Percentiles rank a stretch among this genome's conserved stretches.
These are phyloP conservation scores for Nesidiocoris tenuis DNA, from an alignment of 2,888 invertebrate species.

Conservation along the genomic window DNA sequence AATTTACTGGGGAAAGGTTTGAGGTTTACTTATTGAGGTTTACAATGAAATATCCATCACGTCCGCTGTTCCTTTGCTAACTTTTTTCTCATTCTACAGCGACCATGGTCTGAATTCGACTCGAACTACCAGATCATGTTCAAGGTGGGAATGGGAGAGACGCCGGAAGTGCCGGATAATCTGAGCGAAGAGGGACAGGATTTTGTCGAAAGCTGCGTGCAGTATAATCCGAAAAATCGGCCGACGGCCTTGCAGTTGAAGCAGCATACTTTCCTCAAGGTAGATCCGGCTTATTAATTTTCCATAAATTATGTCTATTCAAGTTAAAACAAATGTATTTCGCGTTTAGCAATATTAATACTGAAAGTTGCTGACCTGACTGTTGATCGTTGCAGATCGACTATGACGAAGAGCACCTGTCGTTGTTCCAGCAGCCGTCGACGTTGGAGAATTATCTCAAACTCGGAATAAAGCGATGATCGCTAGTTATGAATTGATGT, in stretches of 20 bases:
- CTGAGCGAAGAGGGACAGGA: constrained; percentile 80
- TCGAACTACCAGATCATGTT: constrained; percentile 78
- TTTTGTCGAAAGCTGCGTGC: constrained; percentile 76
- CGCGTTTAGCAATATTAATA: too few relatives aligned
- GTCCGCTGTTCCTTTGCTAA: too few relatives aligned
- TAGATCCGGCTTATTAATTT: too few relatives aligned
- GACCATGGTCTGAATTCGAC: constrained; percentile 90
- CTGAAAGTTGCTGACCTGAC: too few relatives aligned
- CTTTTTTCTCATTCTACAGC: constrained; percentile 58
- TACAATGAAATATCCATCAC: too few relatives aligned
- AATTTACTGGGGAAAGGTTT: too few relatives aligned
- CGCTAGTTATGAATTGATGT: too few relatives aligned
- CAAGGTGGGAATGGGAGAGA: constrained; percentile 87
- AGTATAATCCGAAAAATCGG: constrained; percentile 75
- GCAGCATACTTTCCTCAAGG: constrained; percentile 70
- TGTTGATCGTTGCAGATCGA: constrained; percentile 50
- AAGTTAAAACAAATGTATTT: too few relatives aligned
- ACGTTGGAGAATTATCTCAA: constrained; percentile 50
- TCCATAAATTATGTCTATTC: too few relatives aligned
- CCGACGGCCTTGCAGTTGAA: constrained; percentile 70
- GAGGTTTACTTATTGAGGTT: too few relatives aligned
- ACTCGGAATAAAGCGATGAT: constrained; percentile 50
- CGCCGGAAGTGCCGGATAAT: constrained; percentile 69
- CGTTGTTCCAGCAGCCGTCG: constrained; percentile 49
- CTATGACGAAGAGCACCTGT: constrained; percentile 49